Evolutionary conservation across 2,113 vertebrate species (phyloP).

Genomic region (Pogona vitticeps): DNA sequence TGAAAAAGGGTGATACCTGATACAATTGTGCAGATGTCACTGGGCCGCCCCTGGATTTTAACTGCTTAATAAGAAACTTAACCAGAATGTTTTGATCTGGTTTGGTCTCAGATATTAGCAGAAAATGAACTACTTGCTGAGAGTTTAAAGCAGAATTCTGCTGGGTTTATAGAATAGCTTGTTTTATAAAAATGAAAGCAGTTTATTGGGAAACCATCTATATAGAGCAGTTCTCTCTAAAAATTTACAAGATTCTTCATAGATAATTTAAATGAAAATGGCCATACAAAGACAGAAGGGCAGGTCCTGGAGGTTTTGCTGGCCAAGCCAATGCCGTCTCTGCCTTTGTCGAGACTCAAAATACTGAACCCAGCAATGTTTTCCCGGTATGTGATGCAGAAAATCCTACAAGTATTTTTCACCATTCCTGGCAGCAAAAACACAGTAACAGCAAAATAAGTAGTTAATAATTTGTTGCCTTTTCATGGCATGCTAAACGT

Average conservation of each 20-base stretch:
- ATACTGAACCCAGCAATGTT: too few species aligned
- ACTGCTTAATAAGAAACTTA: background rate
- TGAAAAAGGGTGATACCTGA: constrained; percentile 42
- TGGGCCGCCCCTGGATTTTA: constrained; percentile 6
- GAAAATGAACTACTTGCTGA: background rate
- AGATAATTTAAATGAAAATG: background rate
- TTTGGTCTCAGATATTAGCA: background rate
- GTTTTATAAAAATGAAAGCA: background rate
- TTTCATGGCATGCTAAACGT: too few species aligned
- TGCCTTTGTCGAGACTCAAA: too few species aligned
- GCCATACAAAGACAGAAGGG: too few species aligned
- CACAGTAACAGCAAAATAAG: too few species aligned
- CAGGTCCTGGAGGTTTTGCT: too few species aligned
- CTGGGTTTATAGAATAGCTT: background rate
- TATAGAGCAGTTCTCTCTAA: background rate
- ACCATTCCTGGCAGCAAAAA: too few species aligned
- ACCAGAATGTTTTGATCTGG: background rate
- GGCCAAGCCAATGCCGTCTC: too few species aligned
- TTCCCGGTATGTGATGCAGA: too few species aligned
- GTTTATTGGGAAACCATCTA: background rate
- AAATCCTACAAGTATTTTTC: too few species aligned
- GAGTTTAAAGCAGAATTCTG: background rate
- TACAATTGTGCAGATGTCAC: constrained; percentile 44
- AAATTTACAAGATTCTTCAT: background rate
- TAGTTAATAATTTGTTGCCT: too few species aligned